A percentile compares a stretch with the other conserved stretches of the same genome.
Conservation (phyloP, 2,888 invertebrate species). For the Aleiodes alternator region DNA sequence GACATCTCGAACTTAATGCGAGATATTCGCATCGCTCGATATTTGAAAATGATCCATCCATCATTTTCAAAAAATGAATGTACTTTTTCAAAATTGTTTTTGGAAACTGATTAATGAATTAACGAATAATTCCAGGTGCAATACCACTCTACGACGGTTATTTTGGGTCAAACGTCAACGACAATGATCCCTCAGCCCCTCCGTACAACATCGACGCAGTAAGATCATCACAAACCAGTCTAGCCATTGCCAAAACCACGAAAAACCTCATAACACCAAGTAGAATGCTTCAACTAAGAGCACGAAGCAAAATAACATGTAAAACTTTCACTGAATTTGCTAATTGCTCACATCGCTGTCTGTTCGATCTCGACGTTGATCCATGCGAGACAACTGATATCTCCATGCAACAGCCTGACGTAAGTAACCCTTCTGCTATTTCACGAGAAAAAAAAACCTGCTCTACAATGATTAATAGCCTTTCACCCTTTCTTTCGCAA, state of each 20-base stretch:
- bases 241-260: conserved; percentile 57
- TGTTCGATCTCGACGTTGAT: conserved; percentile 66
- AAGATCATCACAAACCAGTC: conserved; percentile 58
- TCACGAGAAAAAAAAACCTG: not conserved
- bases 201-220: conserved; percentile 58
- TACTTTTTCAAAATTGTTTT: too few relatives aligned
- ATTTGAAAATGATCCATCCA: too few relatives aligned
- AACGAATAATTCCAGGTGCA: conserved; percentile 52
- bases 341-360: conserved; percentile 61
- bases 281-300: conserved; percentile 53
- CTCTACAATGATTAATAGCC: conserved; percentile 2
- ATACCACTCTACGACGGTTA: conserved; percentile 53
- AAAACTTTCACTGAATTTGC: conserved; percentile 37
- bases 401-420: conserved; percentile 61
- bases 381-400: conserved; percentile 69
- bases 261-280: not conserved
- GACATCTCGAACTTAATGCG: too few relatives aligned
- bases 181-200: conserved; percentile 56
- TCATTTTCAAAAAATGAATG: too few relatives aligned
- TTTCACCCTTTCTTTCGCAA: conserved; percentile 3
- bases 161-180: conserved; percentile 61
- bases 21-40: too few relatives aligned
- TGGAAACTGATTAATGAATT: too few relatives aligned
- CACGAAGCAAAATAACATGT: conserved; percentile 59
- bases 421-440: conserved; percentile 43